These are phyloP conservation scores for Ctenicera cuprea DNA, from an alignment of 2,888 invertebrate genomes.

Conservation along the genomic window DNA sequence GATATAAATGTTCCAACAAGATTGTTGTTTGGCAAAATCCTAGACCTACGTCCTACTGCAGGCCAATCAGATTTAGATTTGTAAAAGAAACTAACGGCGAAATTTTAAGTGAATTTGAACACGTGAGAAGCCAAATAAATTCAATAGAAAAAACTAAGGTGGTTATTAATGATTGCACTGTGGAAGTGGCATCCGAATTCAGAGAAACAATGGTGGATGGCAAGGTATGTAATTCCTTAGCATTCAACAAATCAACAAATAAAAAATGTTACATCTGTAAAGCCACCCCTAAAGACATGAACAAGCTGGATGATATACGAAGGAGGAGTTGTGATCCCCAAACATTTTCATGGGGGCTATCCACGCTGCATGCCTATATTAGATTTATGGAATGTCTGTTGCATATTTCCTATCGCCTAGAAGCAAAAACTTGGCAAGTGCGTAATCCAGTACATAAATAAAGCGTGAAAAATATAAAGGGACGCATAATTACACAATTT, in stretches of 20 bases:
- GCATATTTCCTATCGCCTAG: constrained; percentile 24
- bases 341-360: constrained; percentile 9
- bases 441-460: not conserved
- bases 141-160: not conserved
- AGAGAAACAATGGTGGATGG: not conserved
- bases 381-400: constrained; percentile 31
- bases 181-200: not conserved
- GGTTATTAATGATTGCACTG: not conserved
- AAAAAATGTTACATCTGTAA: constrained; percentile 1
- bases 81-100: not conserved
- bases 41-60: not conserved
- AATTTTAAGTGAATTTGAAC: not conserved
- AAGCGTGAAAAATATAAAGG: not conserved
- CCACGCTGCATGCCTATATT: constrained; percentile 13
- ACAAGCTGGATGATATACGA: not conserved
- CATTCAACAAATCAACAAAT: not conserved
- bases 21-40: not conserved
- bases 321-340: not conserved
- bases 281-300: constrained; percentile 18
- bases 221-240: not conserved
- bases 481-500: constrained; percentile 3
- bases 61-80: constrained; percentile 1
- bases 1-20: not conserved
- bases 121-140: not conserved
- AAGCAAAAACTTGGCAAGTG: not conserved